phyloP scores from a whole-genome alignment of 1,140 invertebrate species.

The Hylaeus volcanicus region DNA sequence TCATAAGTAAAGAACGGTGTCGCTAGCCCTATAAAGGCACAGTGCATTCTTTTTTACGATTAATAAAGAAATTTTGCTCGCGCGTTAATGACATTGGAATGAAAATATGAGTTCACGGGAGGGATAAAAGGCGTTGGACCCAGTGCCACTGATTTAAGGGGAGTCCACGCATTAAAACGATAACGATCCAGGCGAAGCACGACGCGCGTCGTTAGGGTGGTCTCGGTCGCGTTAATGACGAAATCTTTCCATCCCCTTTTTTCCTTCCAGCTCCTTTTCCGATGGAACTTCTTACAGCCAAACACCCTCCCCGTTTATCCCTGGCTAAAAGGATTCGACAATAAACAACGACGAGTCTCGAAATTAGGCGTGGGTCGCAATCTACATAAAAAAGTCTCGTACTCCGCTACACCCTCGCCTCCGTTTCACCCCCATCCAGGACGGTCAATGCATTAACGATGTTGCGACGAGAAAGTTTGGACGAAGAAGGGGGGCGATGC shows the following conservation, averaged over 20 bases:
- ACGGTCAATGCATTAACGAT: constrained; percentile 72
- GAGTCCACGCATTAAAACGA: constrained; percentile 31
- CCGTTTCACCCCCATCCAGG: background rate
- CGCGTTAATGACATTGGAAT: constrained; percentile 40
- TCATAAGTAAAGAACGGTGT: no score
- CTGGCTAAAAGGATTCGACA: constrained; percentile 79
- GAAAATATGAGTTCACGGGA: constrained; percentile 26
- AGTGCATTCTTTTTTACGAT: constrained; percentile 12
- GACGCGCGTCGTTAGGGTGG: constrained; percentile 15
- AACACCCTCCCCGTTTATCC: constrained; percentile 40
- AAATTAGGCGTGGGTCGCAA: constrained; percentile 73
- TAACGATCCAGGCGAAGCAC: constrained; percentile 9
- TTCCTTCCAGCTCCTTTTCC: constrained; percentile 30
- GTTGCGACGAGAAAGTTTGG: constrained; percentile 55
- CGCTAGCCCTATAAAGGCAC: no score
- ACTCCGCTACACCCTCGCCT: constrained; percentile 37
- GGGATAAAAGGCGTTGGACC: background rate
- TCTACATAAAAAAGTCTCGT: constrained; percentile 70
- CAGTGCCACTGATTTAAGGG: constrained; percentile 19
- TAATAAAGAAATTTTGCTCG: constrained; percentile 25
- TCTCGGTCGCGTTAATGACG: constrained; percentile 33
- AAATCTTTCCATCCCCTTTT: constrained; percentile 27
- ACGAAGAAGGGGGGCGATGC: constrained; percentile 27
- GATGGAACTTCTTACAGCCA: constrained; percentile 27
- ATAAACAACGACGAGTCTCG: constrained; percentile 76